These are phyloP conservation scores for Xyliphius kryptos DNA, from an alignment of 2,113 vertebrate genomes.

Conservation along the genomic window DNA sequence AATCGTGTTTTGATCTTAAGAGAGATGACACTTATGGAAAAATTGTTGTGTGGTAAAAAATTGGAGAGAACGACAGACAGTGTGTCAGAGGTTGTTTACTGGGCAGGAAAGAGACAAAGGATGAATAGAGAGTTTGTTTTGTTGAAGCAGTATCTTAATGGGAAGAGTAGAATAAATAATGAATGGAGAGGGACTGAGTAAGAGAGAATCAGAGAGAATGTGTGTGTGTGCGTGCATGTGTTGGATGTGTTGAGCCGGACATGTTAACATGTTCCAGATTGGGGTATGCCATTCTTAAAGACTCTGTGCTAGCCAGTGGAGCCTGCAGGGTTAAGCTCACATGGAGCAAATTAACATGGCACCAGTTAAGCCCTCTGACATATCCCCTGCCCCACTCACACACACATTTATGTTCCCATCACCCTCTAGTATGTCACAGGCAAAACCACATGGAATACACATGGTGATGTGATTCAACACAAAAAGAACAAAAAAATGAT, in stretches of 20 bases:
- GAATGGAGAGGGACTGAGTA: background rate
- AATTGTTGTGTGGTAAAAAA: conserved; percentile 11
- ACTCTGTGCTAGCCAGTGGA: conserved; percentile 17
- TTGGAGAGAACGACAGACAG: too few species aligned
- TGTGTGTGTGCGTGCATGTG: background rate
- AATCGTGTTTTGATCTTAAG: too few species aligned
- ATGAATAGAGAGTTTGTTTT: conserved; percentile 4
- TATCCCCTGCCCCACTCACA: conserved; percentile 27
- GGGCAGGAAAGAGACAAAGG: too few species aligned
- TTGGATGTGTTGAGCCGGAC: conserved; percentile 19
- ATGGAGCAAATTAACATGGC: conserved; percentile 43
- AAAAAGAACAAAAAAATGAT: too few species aligned
- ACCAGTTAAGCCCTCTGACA: conserved; percentile 22
- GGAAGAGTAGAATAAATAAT: conserved; percentile 15
- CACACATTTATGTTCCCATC: conserved; percentile 23
- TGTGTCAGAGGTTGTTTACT: conserved; percentile 1
- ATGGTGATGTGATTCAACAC: too few species aligned
- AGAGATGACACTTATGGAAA: background rate
- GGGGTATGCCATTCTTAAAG: conserved; percentile 17
- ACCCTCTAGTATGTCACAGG: conserved; percentile 11
- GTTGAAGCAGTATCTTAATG: background rate
- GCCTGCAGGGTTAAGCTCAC: conserved; percentile 44
- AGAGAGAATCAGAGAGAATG: background rate
- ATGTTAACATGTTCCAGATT: conserved; percentile 47
- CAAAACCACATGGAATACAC: conserved; percentile 19